Evolutionary conservation across 2,797 vertebrate species (phyloP).

Genomic region (Notamacropus eugenii): DNA sequence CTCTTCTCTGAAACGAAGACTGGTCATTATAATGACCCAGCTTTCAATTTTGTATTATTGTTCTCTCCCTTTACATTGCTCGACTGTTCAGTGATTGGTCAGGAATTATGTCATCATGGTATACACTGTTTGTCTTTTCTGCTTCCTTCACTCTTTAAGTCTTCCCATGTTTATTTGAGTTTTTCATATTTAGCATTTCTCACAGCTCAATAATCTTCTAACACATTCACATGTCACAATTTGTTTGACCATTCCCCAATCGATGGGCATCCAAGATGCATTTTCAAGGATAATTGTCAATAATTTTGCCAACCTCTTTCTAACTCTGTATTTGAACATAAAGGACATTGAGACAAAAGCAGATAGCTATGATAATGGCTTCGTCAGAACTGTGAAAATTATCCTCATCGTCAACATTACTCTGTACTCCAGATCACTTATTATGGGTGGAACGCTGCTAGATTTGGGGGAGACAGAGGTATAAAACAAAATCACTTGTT

Average conservation of each 20-base stretch:
- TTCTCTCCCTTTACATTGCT: neutral
- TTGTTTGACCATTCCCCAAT: neutral
- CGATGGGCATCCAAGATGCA: neutral
- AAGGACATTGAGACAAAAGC: neutral
- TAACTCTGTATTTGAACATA: neutral
- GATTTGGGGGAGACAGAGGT: conserved; percentile 6
- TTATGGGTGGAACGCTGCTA: neutral
- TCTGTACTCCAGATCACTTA: neutral
- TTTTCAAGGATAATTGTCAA: neutral
- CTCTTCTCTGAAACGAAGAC: neutral
- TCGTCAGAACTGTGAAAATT: neutral
- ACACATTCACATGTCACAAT: neutral
- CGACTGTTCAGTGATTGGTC: neutral
- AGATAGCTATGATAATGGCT: neutral
- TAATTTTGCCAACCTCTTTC: neutral
- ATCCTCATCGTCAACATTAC: neutral
- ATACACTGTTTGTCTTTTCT: neutral
- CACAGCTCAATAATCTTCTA: neutral
- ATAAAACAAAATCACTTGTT: neutral
- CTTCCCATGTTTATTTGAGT: neutral
- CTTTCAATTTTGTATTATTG: neutral
- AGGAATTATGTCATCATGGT: neutral
- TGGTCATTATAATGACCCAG: neutral
- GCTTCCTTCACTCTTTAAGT: neutral
- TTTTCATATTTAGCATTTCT: neutral